Evolutionary conservation across 1,140 invertebrate species (phyloP).

Genomic region (Wasmannia auropunctata): DNA sequence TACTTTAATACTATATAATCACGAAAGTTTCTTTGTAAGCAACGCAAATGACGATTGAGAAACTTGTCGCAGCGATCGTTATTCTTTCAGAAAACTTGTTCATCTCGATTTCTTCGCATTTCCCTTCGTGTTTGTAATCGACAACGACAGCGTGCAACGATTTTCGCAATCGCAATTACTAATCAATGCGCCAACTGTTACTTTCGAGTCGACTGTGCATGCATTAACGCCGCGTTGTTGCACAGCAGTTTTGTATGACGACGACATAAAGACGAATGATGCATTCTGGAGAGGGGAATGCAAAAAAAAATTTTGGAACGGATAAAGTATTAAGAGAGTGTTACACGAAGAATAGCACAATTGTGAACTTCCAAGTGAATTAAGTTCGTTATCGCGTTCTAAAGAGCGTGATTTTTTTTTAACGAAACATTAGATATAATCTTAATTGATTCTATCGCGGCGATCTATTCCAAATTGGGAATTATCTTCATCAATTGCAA

Average conservation of each 20-base stretch:
- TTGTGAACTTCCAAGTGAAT: not conserved
- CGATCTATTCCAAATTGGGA: not conserved
- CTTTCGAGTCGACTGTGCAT: slow-evolving; percentile 11
- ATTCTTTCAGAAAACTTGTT: not conserved
- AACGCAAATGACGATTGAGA: not conserved
- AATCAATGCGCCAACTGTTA: slow-evolving; percentile 42
- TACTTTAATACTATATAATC: not conserved
- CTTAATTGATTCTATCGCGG: slow-evolving; percentile 14
- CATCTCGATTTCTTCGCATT: slow-evolving; percentile 14
- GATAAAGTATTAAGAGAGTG: not conserved
- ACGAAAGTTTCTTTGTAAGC: not conserved
- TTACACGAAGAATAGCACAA: not conserved
- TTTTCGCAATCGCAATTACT: slow-evolving; percentile 44
- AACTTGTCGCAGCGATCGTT: slow-evolving; percentile 17
- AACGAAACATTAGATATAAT: not conserved
- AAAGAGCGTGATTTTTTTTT: not conserved
- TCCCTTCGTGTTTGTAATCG: not conserved
- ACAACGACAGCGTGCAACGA: not conserved
- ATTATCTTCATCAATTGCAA: not conserved
- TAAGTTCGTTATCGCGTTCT: not conserved
- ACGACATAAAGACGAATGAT: slow-evolving; percentile 30
- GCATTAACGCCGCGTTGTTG: slow-evolving; percentile 11
- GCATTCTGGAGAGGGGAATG: not conserved
- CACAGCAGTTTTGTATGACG: slow-evolving; percentile 6
- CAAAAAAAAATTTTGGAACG: not conserved